Evolutionary conservation across 2,888 invertebrate genomes (phyloP), one percentile per base, ranked within the genome.

Genomic region (Pammene aurita): DNA sequence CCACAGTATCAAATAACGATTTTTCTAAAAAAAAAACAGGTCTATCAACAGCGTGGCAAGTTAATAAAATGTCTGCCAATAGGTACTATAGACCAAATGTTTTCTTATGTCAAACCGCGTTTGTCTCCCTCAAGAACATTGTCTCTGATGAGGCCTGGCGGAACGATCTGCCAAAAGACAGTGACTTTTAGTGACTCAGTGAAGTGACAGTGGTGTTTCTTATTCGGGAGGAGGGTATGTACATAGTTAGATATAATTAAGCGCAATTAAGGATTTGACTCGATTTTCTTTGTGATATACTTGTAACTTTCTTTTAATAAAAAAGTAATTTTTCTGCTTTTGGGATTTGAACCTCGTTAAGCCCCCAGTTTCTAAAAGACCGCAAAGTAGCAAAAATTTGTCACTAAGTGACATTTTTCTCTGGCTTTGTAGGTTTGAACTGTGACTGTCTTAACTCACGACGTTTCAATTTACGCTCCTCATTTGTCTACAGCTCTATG

Each of bases 231-330:
- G 84, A 87, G 84, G 84, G 85, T 86, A 84, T 78, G 77, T 74
- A 85, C 72, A 76, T 83, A 82, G 80, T 66, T 66, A 72, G 79
- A 78, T 69, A 68, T 80, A 80, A 78, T 72, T 87, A 88, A 87
- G 86, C 85, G 85, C 89, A 81, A 83, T 80, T 84, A 83, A 86
- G 90, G 90, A 91, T 91, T 91, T 91, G 91, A 90, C 80, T 80
- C 82, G 72, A 75, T 81, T 71, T 81, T 81, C 79, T 78, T 81
- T 84, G 81, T 83, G 82, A 84, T 84, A 81, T 65, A 69, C 55
- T 58, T 64, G 57, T 63, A 68, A 64, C 18, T 50, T 63, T 63
- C 63, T 58, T 68, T 67, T 55, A 50, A 44, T 55, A 44, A 54
- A 46, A n/a, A 34, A 14, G 26, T 41, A 38, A 10, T 42, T 52